These are phyloP conservation scores for Gymnocheta viridis DNA, from an alignment of 2,888 invertebrate genomes.

Conservation along the genomic window DNA sequence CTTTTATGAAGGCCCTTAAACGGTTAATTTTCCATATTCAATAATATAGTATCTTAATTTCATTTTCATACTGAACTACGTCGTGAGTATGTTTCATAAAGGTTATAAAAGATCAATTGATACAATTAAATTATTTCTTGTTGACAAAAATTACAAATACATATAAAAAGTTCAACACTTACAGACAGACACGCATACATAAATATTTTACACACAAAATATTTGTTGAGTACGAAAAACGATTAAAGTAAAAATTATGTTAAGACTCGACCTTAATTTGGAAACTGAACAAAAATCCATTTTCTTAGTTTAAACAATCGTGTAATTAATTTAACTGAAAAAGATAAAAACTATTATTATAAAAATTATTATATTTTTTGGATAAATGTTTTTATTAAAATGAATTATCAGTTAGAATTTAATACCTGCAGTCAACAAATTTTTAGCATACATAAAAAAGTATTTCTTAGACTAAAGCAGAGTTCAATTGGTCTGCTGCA, in stretches of 20 bases:
- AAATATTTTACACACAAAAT: not conserved
- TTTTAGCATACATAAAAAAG: too few species aligned
- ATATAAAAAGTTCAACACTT: constrained; percentile 1
- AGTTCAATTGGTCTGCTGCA: too few species aligned
- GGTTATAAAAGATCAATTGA: constrained; percentile 78
- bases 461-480: too few species aligned
- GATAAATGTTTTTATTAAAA: too few species aligned
- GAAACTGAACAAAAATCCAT: not conserved
- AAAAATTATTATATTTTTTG: too few species aligned
- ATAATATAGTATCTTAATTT: constrained; percentile 52
- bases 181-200: not conserved
- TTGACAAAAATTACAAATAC: constrained; percentile 58
- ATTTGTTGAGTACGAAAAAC: not conserved
- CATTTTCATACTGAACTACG: constrained; percentile 37
- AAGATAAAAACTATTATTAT: too few species aligned
- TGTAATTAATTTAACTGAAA: too few species aligned
- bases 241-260: not conserved
- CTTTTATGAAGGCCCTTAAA: constrained; percentile 21
- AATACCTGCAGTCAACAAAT: too few species aligned
- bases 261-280: not conserved
- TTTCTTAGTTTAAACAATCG: too few species aligned
- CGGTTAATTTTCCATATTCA: constrained; percentile 60
- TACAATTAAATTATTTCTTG: constrained; percentile 77
- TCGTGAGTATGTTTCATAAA: constrained; percentile 42
- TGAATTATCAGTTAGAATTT: too few species aligned